Percentiles rank a stretch among this genome's conserved stretches.
These are phyloP conservation scores for Synaphobranchus kaupii DNA, from an alignment of 2,797 vertebrate genomes.

Conservation along the genomic window DNA sequence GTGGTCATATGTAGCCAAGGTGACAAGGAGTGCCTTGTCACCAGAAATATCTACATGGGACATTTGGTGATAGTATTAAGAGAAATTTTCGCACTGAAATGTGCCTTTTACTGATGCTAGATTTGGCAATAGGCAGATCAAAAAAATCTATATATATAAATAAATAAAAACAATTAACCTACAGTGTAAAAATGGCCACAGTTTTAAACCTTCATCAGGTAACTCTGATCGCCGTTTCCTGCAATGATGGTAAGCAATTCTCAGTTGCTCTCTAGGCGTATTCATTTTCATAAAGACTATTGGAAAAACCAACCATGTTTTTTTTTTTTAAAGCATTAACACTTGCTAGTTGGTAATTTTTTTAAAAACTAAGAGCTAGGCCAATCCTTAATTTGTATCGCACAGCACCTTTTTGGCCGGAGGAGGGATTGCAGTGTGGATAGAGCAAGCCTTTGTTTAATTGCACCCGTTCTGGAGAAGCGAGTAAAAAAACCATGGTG, in stretches of 20 bases:
- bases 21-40: too few relatives aligned
- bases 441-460: conserved; percentile 7
- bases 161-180: too few relatives aligned
- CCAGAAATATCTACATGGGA: too few relatives aligned
- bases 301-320: conserved; percentile 14
- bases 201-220: conserved; percentile 68
- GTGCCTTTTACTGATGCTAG: too few relatives aligned
- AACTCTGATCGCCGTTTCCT: conserved; percentile 57
- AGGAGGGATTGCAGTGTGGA: background rate
- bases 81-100: too few relatives aligned
- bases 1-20: too few relatives aligned
- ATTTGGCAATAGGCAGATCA: too few relatives aligned
- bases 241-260: conserved; percentile 60
- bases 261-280: conserved; percentile 63
- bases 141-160: too few relatives aligned
- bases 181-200: conserved; percentile 21
- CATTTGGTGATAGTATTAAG: too few relatives aligned
- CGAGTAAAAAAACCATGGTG: conserved; percentile 13
- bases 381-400: background rate
- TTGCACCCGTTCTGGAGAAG: conserved; percentile 24
- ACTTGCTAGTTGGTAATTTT: background rate
- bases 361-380: background rate
- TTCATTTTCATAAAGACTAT: conserved; percentile 47
- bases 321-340: conserved; percentile 17
- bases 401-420: background rate